Percentiles rank a stretch among this genome's conserved stretches.
Evolutionary conservation across 1,140 invertebrate genomes (phyloP).

Genomic region (Scaptodrosophila lebanonensis): DNA sequence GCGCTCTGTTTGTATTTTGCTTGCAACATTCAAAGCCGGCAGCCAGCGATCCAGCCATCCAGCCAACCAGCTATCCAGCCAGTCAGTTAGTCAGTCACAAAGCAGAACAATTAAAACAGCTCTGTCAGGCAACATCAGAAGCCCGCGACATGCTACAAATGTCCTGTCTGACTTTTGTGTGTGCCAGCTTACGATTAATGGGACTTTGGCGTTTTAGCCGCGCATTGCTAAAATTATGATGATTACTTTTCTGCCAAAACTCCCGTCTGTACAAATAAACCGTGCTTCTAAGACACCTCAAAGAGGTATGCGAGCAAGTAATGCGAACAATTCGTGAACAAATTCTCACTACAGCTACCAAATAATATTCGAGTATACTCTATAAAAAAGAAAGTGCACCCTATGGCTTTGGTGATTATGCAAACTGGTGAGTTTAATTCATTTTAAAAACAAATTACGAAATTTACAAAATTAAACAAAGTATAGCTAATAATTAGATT

Average conservation of each 20-base stretch:
- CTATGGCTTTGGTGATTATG: too few species aligned
- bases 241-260: constrained; percentile 43
- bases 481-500: too few species aligned
- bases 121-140: constrained; percentile 55
- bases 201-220: constrained; percentile 58
- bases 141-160: constrained; percentile 39
- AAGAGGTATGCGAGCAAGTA: constrained; percentile 14
- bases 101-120: constrained; percentile 61
- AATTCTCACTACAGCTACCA: constrained; percentile 13
- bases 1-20: constrained; percentile 31
- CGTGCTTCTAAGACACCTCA: neutral
- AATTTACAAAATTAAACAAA: too few species aligned
- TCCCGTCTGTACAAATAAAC: constrained; percentile 29
- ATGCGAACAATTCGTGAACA: constrained; percentile 35
- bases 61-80: neutral
- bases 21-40: neutral
- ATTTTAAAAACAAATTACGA: too few species aligned
- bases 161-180: constrained; percentile 36
- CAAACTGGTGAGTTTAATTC: too few species aligned
- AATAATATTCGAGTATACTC: constrained; percentile 5
- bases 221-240: constrained; percentile 40
- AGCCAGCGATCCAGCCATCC: constrained; percentile 2
- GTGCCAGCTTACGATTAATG: constrained; percentile 53
- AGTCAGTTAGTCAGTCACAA: constrained; percentile 10
- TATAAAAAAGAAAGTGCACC: too few species aligned